These are phyloP conservation scores for Oryzias woworae DNA, from an alignment of 2,113 vertebrate species.

Conservation along the genomic window DNA sequence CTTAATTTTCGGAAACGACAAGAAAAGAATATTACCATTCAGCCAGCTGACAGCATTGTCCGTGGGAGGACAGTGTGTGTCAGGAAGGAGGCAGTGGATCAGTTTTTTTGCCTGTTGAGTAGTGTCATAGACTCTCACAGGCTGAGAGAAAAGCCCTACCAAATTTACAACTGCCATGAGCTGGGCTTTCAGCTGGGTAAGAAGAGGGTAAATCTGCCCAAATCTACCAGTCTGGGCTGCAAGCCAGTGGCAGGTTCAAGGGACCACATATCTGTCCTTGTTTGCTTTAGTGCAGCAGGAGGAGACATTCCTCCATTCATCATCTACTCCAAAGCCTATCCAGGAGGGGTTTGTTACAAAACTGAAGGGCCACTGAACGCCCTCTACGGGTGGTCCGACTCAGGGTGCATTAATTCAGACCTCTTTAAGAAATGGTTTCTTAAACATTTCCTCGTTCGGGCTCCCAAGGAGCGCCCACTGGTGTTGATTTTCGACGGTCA, in stretches of 20 bases:
- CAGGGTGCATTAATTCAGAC: constrained; percentile 58
- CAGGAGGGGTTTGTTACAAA: constrained; percentile 68
- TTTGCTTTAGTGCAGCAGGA: constrained; percentile 64
- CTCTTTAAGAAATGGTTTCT: constrained; percentile 74
- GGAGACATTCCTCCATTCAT: constrained; percentile 65
- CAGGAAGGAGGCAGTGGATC: constrained; percentile 66
- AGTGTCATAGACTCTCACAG: constrained; percentile 45
- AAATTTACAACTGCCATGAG: constrained; percentile 67
- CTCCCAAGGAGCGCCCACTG: constrained; percentile 55
- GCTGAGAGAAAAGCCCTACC: constrained; percentile 55
- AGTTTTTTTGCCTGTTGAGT: constrained; percentile 59
- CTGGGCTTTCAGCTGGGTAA: constrained; percentile 61
- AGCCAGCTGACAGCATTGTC: constrained; percentile 56
- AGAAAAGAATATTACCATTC: constrained; percentile 70
- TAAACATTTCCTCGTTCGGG: constrained; percentile 57
- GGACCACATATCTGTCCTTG: constrained; percentile 64
- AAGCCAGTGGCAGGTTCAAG: constrained; percentile 47
- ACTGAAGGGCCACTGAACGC: constrained; percentile 62
- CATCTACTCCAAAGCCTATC: constrained; percentile 69
- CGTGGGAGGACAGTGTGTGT: constrained; percentile 60
- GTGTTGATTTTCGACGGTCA: constrained; percentile 69
- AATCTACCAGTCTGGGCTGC: constrained; percentile 52
- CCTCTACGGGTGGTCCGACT: constrained; percentile 67
- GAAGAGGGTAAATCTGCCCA: constrained; percentile 52
- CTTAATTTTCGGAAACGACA: constrained; percentile 70